Conservation (phyloP, 2,113 vertebrate genomes). For the Toxostoma redivivum region DNA sequence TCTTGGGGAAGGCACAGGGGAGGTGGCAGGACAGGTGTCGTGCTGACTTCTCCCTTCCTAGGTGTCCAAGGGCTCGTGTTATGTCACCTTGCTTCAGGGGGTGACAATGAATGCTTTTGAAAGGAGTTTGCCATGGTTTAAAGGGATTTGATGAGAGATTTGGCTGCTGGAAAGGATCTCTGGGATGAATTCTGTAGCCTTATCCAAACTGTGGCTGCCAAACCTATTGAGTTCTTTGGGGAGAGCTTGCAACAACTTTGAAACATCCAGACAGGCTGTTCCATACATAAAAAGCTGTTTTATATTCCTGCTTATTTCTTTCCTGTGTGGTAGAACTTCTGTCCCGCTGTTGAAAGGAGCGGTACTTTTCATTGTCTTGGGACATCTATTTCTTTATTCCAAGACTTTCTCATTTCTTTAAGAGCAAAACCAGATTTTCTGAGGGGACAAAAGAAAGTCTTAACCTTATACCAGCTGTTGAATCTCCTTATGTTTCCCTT, state of each 20-base stretch:
- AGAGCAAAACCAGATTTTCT: background rate
- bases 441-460: background rate
- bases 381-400: background rate
- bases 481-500: background rate
- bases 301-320: background rate
- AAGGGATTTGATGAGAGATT: background rate
- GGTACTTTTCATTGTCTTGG: background rate
- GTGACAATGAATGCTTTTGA: background rate
- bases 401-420: background rate
- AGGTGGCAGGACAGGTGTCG: background rate
- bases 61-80: background rate
- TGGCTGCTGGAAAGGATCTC: background rate
- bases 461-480: background rate
- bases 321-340: background rate
- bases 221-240: background rate
- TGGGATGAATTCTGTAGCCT: background rate
- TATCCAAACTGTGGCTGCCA: background rate
- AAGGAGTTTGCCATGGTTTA: background rate
- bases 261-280: background rate
- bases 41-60: background rate
- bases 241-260: background rate
- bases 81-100: background rate
- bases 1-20: fast-evolving
- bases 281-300: background rate
- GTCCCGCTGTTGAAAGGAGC: background rate